Evolutionary conservation across 2,888 invertebrate species (phyloP).

Genomic region (Tortricodes alternella): DNA sequence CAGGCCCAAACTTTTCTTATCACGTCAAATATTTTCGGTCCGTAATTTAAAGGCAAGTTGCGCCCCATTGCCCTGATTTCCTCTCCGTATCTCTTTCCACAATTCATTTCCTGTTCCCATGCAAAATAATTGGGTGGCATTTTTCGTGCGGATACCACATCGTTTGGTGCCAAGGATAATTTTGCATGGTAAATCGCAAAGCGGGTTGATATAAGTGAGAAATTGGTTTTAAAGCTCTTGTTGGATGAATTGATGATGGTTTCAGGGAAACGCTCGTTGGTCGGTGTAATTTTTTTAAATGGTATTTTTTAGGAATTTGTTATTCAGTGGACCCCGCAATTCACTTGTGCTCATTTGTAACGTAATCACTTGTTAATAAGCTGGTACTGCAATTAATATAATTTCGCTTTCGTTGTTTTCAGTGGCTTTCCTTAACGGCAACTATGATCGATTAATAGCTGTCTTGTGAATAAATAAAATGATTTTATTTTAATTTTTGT

Average conservation of each 20-base stretch:
- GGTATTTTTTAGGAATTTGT: not conserved
- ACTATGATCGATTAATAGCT: too few relatives aligned
- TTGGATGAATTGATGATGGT: not conserved
- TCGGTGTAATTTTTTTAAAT: not conserved
- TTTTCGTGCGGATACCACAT: slow-evolving; percentile 19
- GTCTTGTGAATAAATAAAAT: too few relatives aligned
- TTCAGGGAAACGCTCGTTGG: not conserved
- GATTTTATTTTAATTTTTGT: too few relatives aligned
- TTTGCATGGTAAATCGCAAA: slow-evolving; percentile 13
- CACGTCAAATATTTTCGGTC: slow-evolving; percentile 8
- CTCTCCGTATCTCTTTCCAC: slow-evolving; percentile 6
- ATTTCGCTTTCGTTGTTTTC: too few relatives aligned
- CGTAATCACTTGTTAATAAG: too few relatives aligned
- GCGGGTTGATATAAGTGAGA: slow-evolving; percentile 9
- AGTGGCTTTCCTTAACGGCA: too few relatives aligned
- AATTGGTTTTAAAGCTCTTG: not conserved
- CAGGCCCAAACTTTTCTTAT: slow-evolving; percentile 15
- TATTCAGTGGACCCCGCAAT: too few relatives aligned
- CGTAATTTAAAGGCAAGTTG: slow-evolving; percentile 17
- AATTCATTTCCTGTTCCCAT: slow-evolving; percentile 1
- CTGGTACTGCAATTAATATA: too few relatives aligned
- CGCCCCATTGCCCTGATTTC: slow-evolving; percentile 10
- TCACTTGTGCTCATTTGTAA: too few relatives aligned
- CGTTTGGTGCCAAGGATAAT: slow-evolving; percentile 6
- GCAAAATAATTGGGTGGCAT: slow-evolving; percentile 14